Base-by-base conservation (phyloP, 1,140 invertebrate species). In the Heliconius eleuchia region DNA sequence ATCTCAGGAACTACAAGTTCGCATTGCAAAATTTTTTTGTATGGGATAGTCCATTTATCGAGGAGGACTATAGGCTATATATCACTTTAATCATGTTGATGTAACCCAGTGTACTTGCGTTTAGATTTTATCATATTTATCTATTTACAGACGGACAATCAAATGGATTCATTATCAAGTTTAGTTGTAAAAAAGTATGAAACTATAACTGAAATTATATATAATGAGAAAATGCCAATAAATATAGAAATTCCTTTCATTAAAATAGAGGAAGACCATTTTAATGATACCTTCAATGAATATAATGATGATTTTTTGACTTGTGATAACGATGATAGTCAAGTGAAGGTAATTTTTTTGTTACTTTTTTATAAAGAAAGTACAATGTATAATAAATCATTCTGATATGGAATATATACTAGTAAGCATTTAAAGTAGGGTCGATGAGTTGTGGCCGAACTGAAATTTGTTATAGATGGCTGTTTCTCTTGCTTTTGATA, bases 221-320 rank as follows among this genome's bases (percentile, higher is more conserved):
- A 71, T 18, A 30, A 50, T 11, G 27, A 18, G 73, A 74, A 60
- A 42, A 16, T 70, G 50, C 55, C 37, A 66, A 16, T 42, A 23
- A 77, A 70, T 72, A 52, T 78, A 75, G 66, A 75, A 6, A 71
- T 81, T 30, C 57, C 79, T 3, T 82, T 80, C 34, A 71, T 85
- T 39, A 83, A 83, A 60, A 46, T 83, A 18, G 84, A 85, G 42
- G 75, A 81, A 30, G 52, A 55, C 50, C 18, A 71, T 37, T n/a
- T 78, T 74, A 27, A 74, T 77, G 71, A 77, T 77, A 50, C 74
- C 18, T 23, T 52, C 19, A 72, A 81, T 46, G 42, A 27, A 19
- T 66, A 39, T 74, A 37, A 75, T 75, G 76, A 34, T 75, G 83
- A 78, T 30, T 30, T 60, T 60, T 60, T 66, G 23, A 66, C 23